Percentiles rank a stretch among this genome's conserved stretches.
Evolutionary conservation across 2,113 vertebrate species (phyloP).

Genomic region (Arenaria interpres): DNA sequence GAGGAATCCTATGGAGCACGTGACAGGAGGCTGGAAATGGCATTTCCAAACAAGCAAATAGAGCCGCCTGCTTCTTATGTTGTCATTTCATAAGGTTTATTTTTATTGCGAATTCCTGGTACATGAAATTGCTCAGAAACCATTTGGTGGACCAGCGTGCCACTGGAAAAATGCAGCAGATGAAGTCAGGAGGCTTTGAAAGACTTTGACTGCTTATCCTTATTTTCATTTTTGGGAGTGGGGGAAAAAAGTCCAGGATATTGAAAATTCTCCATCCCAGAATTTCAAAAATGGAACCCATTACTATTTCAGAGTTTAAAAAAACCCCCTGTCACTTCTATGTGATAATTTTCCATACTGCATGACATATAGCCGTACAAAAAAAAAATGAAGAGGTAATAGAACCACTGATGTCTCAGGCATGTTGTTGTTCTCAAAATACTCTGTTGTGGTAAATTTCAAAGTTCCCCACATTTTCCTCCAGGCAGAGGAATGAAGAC

Average conservation of each 20-base stretch:
- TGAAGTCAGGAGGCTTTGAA: background rate
- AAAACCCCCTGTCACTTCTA: background rate
- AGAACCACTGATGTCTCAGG: background rate
- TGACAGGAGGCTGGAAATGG: background rate
- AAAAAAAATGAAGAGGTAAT: rapidly evolving
- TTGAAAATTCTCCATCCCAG: background rate
- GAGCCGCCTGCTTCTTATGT: background rate
- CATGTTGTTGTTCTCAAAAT: background rate
- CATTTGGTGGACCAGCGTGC: background rate
- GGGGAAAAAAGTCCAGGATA: background rate
- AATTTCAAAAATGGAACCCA: background rate
- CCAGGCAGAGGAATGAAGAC: background rate
- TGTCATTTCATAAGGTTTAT: background rate
- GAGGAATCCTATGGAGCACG: background rate
- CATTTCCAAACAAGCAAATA: background rate
- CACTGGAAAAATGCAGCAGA: background rate
- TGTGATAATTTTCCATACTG: background rate
- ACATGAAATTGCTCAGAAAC: background rate
- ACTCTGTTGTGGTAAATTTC: background rate
- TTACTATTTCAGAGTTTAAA: background rate
- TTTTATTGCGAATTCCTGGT: background rate
- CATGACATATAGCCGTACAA: rapidly evolving
- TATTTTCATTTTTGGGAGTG: background rate
- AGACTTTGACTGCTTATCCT: background rate
- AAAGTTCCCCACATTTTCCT: background rate